Percentiles rank a stretch among this genome's conserved stretches.
Conservation (phyloP, 2,113 vertebrate genomes). For the Morone saxatilis region DNA sequence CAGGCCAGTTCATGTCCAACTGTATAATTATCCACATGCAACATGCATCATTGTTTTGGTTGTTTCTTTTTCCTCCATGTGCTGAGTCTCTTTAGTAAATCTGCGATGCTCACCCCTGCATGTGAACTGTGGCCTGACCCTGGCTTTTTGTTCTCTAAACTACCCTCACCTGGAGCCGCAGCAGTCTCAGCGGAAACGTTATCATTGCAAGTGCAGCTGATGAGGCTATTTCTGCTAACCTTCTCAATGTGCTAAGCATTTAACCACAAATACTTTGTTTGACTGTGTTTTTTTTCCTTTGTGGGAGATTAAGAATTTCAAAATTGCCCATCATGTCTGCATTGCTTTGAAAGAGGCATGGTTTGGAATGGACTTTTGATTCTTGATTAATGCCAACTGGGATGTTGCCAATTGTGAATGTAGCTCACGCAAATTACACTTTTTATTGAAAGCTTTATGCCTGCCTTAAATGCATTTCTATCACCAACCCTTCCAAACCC, state of each 20-base stretch:
- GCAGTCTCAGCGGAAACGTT: conserved; percentile 9
- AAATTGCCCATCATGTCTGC: conserved; percentile 67
- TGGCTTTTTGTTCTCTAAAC: not conserved
- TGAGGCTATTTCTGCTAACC: not conserved
- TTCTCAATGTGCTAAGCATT: conserved; percentile 2
- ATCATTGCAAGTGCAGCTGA: conserved; percentile 9
- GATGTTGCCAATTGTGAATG: not conserved
- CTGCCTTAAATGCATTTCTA: not conserved
- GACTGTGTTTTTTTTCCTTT: conserved; percentile 1
- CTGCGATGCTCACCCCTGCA: conserved; percentile 33
- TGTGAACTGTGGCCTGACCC: conserved; percentile 29
- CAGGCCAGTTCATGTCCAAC: not conserved
- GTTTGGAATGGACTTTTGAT: conserved; percentile 63
- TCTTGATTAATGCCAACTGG: not conserved
- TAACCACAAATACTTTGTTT: not conserved
- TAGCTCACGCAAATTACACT: not conserved
- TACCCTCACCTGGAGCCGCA: not conserved
- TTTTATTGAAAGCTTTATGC: not conserved
- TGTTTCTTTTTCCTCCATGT: conserved; percentile 83
- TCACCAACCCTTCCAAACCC: not conserved
- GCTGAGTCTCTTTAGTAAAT: conserved; percentile 40
- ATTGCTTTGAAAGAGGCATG: conserved; percentile 82
- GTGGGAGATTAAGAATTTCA: not conserved
- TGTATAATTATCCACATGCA: conserved; percentile 41
- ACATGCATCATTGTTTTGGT: conserved; percentile 75